Evolutionary conservation across 2,888 invertebrate genomes (phyloP), one percentile per base, ranked within the genome.

Genomic region (Cordylochernes scorpioides): DNA sequence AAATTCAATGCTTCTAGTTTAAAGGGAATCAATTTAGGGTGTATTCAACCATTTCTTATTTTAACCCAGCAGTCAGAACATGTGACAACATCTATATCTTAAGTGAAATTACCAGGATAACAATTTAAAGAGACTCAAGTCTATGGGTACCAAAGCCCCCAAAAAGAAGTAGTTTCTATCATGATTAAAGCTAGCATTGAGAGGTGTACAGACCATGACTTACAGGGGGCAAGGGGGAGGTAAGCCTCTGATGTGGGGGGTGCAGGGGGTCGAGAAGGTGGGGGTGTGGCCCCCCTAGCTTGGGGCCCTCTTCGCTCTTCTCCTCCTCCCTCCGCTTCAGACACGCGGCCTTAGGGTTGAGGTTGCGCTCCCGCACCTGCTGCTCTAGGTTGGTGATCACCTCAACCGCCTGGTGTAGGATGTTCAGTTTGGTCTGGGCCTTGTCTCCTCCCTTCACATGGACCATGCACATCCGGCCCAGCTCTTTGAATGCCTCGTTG

Each of bases 271-370:
- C 37, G 17, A 37, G 15, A 13, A 34, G 27, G 17, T 34, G 37
- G 17, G 37, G 34, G 28, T 37, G 37, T 15, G 34, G 37, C 32
- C 32, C 33, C 27, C 35, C 35, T 24, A 38, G 25, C 30, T 38
- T 38, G 19, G 38, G 35, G 22, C 35, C 44, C 54, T 82, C 82
- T 54, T 84, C 84, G 29, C 78, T 77, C 51, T 84, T 84, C 53
- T 84, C 84, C 39, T 84, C 82, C 55, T 94, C 91, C 49, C 94
- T 69, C 46, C 91, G 66, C 55, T 94, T 94, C 45, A 97, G 58
- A 54, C 94, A 94, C 42, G 94, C 94, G 43, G 91, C 88, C 57
- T 94, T 94, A 6, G 97, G 97, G 60, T 97, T 97, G 44, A 97
- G 63, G 58, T 88, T 88, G 42, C 86, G 67, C 54, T 86, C 77